A percentile compares a stretch with the other conserved stretches of the same genome.
phyloP scores from a whole-genome alignment of 2,113 vertebrate genomes.

The Lagopus muta region DNA sequence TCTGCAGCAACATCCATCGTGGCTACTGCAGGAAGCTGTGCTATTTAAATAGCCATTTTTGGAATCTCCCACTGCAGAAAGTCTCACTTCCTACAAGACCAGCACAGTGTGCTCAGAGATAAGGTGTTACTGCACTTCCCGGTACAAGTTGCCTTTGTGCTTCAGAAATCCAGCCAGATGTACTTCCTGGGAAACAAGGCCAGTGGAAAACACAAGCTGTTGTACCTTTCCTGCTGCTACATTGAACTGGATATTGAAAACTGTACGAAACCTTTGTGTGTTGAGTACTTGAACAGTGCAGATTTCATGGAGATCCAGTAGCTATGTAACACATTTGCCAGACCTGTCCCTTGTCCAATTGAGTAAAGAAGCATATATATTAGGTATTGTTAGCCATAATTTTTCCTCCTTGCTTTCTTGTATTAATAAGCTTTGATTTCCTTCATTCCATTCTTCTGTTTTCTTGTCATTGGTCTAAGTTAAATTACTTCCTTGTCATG shows the following conservation, averaged over 20 bases:
- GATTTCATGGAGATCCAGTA: neutral
- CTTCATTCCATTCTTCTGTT: neutral
- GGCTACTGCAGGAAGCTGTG: neutral
- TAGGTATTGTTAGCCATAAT: neutral
- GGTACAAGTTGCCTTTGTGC: neutral
- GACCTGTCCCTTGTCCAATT: neutral
- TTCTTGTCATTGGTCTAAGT: neutral
- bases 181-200: neutral
- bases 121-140: neutral
- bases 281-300: neutral
- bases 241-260: no score
- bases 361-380: neutral
- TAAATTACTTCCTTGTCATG: neutral
- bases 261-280: neutral
- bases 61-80: neutral
- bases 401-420: neutral
- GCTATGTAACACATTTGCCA: neutral
- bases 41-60: neutral
- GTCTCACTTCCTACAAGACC: neutral
- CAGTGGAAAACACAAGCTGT: neutral
- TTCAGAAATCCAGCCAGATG: neutral
- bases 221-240: neutral
- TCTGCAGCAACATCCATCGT: neutral
- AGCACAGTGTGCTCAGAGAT: neutral
- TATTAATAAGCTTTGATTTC: neutral